Conservation (phyloP, 2,113 vertebrate genomes). For the Crotalus helleri region DNA sequence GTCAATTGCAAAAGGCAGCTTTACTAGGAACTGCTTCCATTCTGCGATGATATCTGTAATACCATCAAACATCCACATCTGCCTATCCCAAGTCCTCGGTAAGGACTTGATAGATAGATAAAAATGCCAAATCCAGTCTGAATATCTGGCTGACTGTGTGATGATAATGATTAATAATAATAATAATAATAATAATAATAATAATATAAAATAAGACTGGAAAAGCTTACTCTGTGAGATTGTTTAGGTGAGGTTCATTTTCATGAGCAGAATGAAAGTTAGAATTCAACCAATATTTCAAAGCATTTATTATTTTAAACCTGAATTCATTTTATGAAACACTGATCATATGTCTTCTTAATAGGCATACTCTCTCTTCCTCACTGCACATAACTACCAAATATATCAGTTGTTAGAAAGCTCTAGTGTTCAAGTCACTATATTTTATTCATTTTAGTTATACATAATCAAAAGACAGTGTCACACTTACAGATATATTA, state of each 20-base stretch:
- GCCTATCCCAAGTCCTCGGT: too few relatives aligned
- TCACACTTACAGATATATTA: background rate
- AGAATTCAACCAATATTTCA: background rate
- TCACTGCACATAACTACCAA: background rate
- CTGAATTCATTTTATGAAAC: constrained; percentile 2
- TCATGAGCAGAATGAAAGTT: background rate
- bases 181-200: too few relatives aligned
- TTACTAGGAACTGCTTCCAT: too few relatives aligned
- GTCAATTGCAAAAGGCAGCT: too few relatives aligned
- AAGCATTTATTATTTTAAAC: background rate
- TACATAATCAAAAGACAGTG: background rate
- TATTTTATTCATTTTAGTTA: background rate
- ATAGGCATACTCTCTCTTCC: background rate
- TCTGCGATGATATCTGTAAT: too few relatives aligned
- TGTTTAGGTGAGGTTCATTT: background rate
- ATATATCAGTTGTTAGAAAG: background rate
- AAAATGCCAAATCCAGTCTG: too few relatives aligned
- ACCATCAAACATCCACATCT: too few relatives aligned
- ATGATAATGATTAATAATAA: too few relatives aligned
- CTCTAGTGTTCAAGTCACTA: background rate
- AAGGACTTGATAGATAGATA: too few relatives aligned
- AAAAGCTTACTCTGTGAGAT: background rate
- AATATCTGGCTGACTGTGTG: too few relatives aligned
- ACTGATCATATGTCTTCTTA: background rate
- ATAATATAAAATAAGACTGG: background rate